Percentiles rank a stretch among this genome's conserved stretches.
Evolutionary conservation across 2,888 invertebrate genomes (phyloP).

Genomic region (Heliconius sara): DNA sequence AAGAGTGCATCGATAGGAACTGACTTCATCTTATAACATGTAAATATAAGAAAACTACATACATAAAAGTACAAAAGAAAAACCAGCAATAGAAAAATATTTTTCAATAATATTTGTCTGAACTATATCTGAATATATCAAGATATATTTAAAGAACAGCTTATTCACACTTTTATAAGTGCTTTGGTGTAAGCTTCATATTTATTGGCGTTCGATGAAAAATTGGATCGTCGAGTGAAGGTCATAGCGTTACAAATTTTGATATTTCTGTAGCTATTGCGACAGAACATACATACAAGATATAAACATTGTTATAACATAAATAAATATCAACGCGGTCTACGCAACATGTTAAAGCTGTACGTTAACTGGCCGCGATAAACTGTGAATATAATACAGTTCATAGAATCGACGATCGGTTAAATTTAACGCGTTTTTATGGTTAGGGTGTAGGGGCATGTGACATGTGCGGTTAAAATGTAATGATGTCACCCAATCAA

Average conservation of each 20-base stretch:
- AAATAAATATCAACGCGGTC: constrained; percentile 58
- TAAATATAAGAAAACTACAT: not conserved
- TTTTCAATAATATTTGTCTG: not conserved
- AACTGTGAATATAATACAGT: constrained; percentile 55
- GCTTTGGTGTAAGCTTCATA: constrained; percentile 8
- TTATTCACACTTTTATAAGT: constrained; percentile 16
- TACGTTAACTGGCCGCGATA: constrained; percentile 62
- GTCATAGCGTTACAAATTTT: constrained; percentile 19
- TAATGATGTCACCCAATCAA: constrained; percentile 27
- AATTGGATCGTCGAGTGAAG: constrained; percentile 18
- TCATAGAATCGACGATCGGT: constrained; percentile 57
- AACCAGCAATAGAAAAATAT: not conserved
- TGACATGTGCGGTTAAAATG: constrained; percentile 4
- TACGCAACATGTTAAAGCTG: constrained; percentile 53
- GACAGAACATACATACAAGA: constrained; percentile 23
- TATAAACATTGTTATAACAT: constrained; percentile 50
- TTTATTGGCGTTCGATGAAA: constrained; percentile 18
- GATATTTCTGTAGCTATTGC: constrained; percentile 32
- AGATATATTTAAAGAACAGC: constrained; percentile 3
- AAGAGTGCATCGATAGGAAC: not conserved
- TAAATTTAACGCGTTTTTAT: constrained; percentile 54
- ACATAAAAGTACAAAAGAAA: not conserved
- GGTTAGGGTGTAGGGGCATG: constrained; percentile 15
- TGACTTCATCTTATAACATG: not conserved
- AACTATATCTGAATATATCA: constrained; percentile 14